phyloP scores from a whole-genome alignment of 2,888 invertebrate genomes.

The Calameuta pallipes region DNA sequence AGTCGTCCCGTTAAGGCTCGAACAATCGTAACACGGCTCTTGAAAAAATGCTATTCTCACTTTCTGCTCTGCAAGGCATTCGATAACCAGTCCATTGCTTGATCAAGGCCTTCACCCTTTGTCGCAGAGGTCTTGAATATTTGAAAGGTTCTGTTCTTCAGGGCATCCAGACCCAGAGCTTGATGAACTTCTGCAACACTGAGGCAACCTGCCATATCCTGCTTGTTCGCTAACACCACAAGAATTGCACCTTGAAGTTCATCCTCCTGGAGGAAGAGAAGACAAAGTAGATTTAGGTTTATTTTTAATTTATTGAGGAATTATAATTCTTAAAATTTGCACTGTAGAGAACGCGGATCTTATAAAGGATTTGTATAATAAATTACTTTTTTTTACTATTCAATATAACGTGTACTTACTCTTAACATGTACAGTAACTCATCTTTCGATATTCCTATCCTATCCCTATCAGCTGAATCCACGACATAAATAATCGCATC shows the following conservation, averaged over 20 bases:
- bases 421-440: slow-evolving; percentile 97
- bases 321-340: slow-evolving; percentile 2
- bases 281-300: slow-evolving; percentile 1
- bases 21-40: slow-evolving; percentile 20
- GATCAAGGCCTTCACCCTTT: slow-evolving; percentile 97
- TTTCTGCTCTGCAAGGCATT: slow-evolving; percentile 90
- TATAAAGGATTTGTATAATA: background rate
- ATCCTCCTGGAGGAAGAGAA: slow-evolving; percentile 80
- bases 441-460: slow-evolving; percentile 99
- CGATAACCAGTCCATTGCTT: slow-evolving; percentile 99
- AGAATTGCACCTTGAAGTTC: slow-evolving; percentile 95
- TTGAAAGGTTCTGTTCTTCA: slow-evolving; percentile 98
- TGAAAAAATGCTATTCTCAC: slow-evolving; percentile 65
- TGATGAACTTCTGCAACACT: slow-evolving; percentile 97
- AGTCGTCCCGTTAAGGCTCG: slow-evolving; percentile 43
- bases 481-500: slow-evolving; percentile 99
- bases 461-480: slow-evolving; percentile 97
- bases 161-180: slow-evolving; percentile 91
- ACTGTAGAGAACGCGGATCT: background rate
- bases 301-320: slow-evolving; percentile 6
- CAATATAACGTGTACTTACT: slow-evolving; percentile 70
- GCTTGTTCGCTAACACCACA: slow-evolving; percentile 98
- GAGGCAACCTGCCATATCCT: slow-evolving; percentile 98
- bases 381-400: background rate
- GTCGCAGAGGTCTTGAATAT: slow-evolving; percentile 99